phyloP scores from a whole-genome alignment of 1,140 invertebrate species.

The Apis mellifera region Amel_HAv3.1 CM009932.2:13780001-13780500 shows the following conservation, averaged over 20 bases:
- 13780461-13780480: neutral
- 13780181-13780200: neutral
- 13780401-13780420: no score
- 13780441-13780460: no score
- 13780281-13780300: neutral
- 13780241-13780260: neutral
- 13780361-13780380: neutral
- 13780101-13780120: neutral
- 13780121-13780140: neutral
- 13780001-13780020: neutral
- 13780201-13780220: no score
- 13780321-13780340: neutral
- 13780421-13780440: no score
- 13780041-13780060: conserved; percentile 11
- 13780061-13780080: conserved; percentile 34
- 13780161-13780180: neutral
- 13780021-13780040: conserved; percentile 26
- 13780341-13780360: neutral
- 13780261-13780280: neutral
- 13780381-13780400: no score
- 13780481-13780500: neutral
- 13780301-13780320: no score
- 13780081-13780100: conserved; percentile 16
- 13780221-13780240: neutral
- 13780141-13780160: conserved; percentile 19